A percentile compares a stretch with the other conserved stretches of the same genome.
Evolutionary conservation across 2,113 vertebrate genomes (phyloP).

Genomic region (Takifugu flavidus): DNA sequence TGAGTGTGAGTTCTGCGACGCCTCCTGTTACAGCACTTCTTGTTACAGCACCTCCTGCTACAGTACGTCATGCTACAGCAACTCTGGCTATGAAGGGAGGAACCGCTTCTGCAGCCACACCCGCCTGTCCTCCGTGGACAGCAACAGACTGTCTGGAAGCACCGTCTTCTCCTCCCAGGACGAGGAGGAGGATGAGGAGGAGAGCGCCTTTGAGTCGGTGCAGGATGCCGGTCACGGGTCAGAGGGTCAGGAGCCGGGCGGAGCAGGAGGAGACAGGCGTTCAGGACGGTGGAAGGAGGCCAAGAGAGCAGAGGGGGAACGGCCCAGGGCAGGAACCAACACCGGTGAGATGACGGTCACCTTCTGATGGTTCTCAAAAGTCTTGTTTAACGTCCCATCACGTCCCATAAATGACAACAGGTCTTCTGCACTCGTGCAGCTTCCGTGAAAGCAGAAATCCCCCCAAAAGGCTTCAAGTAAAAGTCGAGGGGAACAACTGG

Average conservation of each 20-base stretch:
- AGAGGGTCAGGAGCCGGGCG: constrained; percentile 74
- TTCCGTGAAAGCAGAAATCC: too few relatives aligned
- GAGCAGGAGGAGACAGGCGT: constrained; percentile 76
- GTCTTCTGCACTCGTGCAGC: too few relatives aligned
- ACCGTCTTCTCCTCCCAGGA: constrained; percentile 97
- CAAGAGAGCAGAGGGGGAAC: constrained; percentile 71
- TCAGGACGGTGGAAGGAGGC: constrained; percentile 72
- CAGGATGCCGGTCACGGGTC: constrained; percentile 80
- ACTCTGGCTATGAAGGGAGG: constrained; percentile 85
- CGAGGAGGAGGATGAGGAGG: constrained; percentile 87
- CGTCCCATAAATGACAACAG: too few relatives aligned
- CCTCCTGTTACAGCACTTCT: constrained; percentile 91
- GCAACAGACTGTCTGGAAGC: constrained; percentile 93
- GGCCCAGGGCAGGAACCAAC: constrained; percentile 79
- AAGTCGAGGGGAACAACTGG: too few relatives aligned
- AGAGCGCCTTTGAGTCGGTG: constrained; percentile 91
- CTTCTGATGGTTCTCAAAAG: not conserved
- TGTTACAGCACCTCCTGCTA: constrained; percentile 94
- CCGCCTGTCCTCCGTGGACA: constrained; percentile 93
- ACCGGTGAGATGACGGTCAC: constrained; percentile 50
- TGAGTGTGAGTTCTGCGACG: constrained; percentile 89
- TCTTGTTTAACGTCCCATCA: too few relatives aligned
- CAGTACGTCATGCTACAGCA: constrained; percentile 91
- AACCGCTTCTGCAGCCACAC: constrained; percentile 88
- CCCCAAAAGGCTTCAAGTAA: too few relatives aligned